A percentile compares a stretch with the other conserved stretches of the same genome.
phyloP scores from a whole-genome alignment of 2,797 vertebrate genomes.

The Peromyscus nudipes region DNA sequence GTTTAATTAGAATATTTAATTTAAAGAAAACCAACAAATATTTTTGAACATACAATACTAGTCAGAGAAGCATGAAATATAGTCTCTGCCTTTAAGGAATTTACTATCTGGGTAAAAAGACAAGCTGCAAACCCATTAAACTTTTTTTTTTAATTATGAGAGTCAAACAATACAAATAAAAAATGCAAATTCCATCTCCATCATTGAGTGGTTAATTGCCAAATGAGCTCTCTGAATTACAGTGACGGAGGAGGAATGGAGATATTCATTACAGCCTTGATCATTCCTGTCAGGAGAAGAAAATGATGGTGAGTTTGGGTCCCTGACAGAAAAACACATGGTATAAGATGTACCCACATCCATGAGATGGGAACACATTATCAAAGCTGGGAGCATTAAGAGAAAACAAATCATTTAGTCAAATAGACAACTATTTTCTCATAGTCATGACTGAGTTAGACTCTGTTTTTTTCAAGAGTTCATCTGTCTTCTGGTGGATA shows the following conservation, averaged over 20 bases:
- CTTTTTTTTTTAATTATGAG: not conserved
- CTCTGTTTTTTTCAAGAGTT: not conserved
- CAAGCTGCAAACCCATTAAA: conserved; percentile 41
- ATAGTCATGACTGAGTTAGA: not conserved
- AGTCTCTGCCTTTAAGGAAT: conserved; percentile 59
- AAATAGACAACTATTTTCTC: not conserved
- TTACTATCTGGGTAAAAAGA: conserved; percentile 10
- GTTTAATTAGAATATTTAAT: conserved; percentile 68
- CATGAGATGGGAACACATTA: not conserved
- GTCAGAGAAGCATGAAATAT: conserved; percentile 57
- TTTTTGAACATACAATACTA: conserved; percentile 34
- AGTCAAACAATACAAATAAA: conserved; percentile 65
- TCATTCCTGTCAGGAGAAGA: conserved; percentile 34
- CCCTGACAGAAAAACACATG: not conserved
- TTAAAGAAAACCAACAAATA: conserved; percentile 43
- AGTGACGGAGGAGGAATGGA: not conserved
- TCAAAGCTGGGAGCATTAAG: not conserved
- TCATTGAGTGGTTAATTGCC: conserved; percentile 52
- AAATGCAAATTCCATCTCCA: conserved; percentile 42
- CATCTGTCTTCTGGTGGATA: not conserved
- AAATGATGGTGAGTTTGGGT: conserved; percentile 28
- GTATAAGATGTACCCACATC: not conserved
- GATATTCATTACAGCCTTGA: conserved; percentile 40
- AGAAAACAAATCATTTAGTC: not conserved
- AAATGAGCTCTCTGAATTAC: conserved; percentile 38